phyloP scores from a whole-genome alignment of 37 sponge, comb jelly and placozoan genomes.

The Eunapius fragilis region DNA sequence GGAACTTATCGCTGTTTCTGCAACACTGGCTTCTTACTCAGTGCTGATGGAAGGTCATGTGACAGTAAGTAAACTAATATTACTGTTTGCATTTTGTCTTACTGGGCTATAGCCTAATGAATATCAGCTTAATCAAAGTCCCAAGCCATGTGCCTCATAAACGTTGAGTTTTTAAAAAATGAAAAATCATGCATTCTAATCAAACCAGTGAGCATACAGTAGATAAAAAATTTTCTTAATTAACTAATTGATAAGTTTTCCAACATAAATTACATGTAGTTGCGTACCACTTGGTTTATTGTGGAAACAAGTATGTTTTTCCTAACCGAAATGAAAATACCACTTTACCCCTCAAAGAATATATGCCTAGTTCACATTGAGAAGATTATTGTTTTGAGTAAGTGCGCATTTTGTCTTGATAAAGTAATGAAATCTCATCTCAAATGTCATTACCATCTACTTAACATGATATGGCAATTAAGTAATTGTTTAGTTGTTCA shows the following conservation, averaged over 20 bases:
- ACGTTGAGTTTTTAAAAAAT: neutral
- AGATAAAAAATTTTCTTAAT: neutral
- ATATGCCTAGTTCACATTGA: neutral
- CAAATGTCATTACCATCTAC: too few relatives aligned
- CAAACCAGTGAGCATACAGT: too few relatives aligned
- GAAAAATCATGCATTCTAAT: neutral
- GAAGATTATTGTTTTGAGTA: neutral
- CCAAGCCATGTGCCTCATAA: neutral
- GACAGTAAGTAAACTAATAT: neutral
- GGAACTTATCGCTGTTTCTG: conserved; percentile 20
- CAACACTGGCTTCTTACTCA: conserved; percentile 1
- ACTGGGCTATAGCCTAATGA: neutral
- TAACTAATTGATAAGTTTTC: neutral
- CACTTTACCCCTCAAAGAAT: neutral
- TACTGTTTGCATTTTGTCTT: too few relatives aligned
- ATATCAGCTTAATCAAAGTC: neutral
- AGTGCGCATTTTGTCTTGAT: too few relatives aligned
- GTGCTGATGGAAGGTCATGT: conserved; percentile 22
- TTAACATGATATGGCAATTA: too few relatives aligned
- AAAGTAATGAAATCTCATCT: too few relatives aligned
- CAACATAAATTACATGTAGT: neutral
- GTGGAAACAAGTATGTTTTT: neutral
- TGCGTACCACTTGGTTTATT: neutral
- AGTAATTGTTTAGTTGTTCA: neutral
- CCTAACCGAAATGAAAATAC: too few relatives aligned